Percentiles rank a stretch among this genome's conserved stretches.
Conservation (phyloP, 2,797 vertebrate genomes). For the Amphiprion clarkii region DNA sequence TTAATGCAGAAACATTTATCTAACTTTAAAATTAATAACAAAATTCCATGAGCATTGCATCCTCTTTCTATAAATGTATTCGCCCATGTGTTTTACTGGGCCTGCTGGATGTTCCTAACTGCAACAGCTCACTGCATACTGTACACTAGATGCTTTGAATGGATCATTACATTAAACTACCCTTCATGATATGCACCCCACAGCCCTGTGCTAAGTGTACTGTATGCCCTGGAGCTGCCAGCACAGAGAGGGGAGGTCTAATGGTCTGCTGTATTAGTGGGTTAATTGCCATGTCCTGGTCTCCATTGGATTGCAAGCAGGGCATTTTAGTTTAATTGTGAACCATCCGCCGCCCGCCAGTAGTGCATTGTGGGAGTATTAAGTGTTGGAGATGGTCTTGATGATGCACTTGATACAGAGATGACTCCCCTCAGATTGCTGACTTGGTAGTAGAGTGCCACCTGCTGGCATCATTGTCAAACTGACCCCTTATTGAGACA, state of each 20-base stretch:
- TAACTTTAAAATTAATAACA: background rate
- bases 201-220: constrained; percentile 88
- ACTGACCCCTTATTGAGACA: background rate
- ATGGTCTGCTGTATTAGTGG: constrained; percentile 96
- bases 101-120: constrained; percentile 22
- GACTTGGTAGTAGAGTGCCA: constrained; percentile 70
- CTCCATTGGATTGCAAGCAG: constrained; percentile 76
- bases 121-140: constrained; percentile 87
- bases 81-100: background rate
- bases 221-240: constrained; percentile 89
- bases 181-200: constrained; percentile 91
- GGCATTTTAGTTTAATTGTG: constrained; percentile 82
- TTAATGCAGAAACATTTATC: background rate
- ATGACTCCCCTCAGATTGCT: background rate
- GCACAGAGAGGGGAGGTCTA: constrained; percentile 92
- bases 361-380: constrained; percentile 56
- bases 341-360: constrained; percentile 65
- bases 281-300: constrained; percentile 95
- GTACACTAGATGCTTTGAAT: constrained; percentile 89
- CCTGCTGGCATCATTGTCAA: constrained; percentile 67
- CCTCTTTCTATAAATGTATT: background rate
- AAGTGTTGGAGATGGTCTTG: constrained; percentile 53
- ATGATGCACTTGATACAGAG: constrained; percentile 40
- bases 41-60: too few relatives aligned
- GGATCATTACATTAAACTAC: constrained; percentile 96